These are phyloP conservation scores for Diorhabda sublineata DNA, from an alignment of 1,140 invertebrate species.

Conservation along the genomic window DNA sequence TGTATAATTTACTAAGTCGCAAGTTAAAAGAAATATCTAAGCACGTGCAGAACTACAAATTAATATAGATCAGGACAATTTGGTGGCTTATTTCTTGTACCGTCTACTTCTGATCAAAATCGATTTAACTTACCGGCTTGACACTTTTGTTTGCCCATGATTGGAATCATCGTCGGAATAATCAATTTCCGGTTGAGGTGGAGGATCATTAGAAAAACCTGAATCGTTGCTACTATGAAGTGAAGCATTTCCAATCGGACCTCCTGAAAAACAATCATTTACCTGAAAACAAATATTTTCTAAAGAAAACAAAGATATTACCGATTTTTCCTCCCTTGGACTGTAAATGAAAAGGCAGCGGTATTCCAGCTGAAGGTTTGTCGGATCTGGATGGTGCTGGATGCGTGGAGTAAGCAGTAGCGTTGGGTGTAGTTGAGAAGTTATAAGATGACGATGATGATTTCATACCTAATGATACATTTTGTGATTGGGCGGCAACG, in stretches of 20 bases:
- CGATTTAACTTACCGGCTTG: constrained; percentile 61
- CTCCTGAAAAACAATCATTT: constrained; percentile 33
- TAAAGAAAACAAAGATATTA: background rate
- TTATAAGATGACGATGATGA: constrained; percentile 56
- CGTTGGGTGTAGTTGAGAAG: constrained; percentile 48
- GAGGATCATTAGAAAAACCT: constrained; percentile 84
- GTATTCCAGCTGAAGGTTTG: constrained; percentile 50
- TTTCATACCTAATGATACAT: constrained; percentile 50
- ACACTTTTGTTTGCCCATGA: constrained; percentile 55
- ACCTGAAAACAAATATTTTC: background rate
- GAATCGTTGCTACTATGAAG: constrained; percentile 88
- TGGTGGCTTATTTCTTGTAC: too few relatives aligned
- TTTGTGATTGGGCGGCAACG: constrained; percentile 53
- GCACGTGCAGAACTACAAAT: background rate
- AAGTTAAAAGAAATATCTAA: constrained; percentile 30
- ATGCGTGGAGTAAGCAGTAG: constrained; percentile 53
- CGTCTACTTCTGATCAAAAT: background rate
- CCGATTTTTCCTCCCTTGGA: constrained; percentile 34
- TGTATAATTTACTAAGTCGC: constrained; percentile 28
- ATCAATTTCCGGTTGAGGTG: constrained; percentile 82
- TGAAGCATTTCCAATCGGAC: constrained; percentile 65
- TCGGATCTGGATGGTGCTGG: constrained; percentile 51
- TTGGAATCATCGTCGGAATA: constrained; percentile 82
- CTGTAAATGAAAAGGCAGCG: constrained; percentile 45
- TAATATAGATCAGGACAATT: too few relatives aligned